phyloP scores from a whole-genome alignment of 2,888 invertebrate species.

The Camptogramma bilineatum region DNA sequence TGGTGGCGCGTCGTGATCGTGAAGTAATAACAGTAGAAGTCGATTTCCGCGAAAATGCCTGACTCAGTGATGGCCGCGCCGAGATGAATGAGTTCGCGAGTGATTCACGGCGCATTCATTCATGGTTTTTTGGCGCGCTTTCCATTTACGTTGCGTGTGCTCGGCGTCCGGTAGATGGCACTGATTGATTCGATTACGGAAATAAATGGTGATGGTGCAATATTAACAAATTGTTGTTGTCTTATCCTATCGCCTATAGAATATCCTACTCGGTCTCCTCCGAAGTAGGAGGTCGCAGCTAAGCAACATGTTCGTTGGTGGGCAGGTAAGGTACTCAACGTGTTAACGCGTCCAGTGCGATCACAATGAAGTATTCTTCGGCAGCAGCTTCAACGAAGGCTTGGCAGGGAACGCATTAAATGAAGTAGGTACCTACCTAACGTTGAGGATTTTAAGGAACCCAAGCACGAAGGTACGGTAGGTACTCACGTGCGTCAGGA shows the following conservation, averaged over 20 bases:
- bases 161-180: slow-evolving; percentile 1
- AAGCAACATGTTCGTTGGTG: no score
- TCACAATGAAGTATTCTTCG: no score
- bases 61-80: slow-evolving; percentile 58
- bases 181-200: background rate
- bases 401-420: no score
- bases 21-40: slow-evolving; percentile 40
- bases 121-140: slow-evolving; percentile 73
- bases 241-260: no score
- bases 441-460: no score
- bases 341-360: no score
- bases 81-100: slow-evolving; percentile 62
- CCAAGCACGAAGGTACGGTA: no score
- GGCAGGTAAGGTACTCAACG: no score
- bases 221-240: no score
- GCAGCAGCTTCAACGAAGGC: no score
- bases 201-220: background rate
- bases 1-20: background rate
- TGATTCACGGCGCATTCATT: slow-evolving; percentile 73
- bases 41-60: slow-evolving; percentile 64
- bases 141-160: slow-evolving; percentile 42
- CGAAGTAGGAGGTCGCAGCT: no score
- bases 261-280: no score
- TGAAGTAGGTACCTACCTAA: slow-evolving; percentile 6
- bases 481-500: slow-evolving; percentile 42